Evolutionary conservation across 2,113 vertebrate species (phyloP), one percentile per base, ranked within the genome.

Genomic region (Macquaria ambigua): DNA sequence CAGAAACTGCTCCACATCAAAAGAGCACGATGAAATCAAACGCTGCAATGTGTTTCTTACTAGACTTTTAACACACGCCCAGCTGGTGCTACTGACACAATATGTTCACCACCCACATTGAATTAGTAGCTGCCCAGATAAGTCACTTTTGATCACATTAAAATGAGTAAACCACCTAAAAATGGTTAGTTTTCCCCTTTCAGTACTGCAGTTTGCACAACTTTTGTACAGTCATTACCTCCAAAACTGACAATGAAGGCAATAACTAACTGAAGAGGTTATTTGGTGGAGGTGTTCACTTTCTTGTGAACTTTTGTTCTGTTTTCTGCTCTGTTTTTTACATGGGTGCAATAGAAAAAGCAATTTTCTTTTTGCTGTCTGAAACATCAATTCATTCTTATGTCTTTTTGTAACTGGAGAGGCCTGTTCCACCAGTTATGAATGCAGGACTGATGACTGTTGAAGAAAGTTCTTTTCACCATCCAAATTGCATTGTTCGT

Each of bases 21-120:
- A 86, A 81, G 82, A 67, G 21, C 62, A 12, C 23, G 18, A 50
- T 75, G 87, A 89, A 93, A 90, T 79, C 58, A 84, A 77, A 87
- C 0, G 12, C 75, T 5, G 11, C 74, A 77, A 20, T 80, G 81
- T 61, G 81, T 31, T 55, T 41, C 81, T 68, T 28, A 14, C 70
- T 67, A 10, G 82, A 56, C 75, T 81, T 81, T 73, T 73, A 68
- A 46, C 67, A 46, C 78, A 70, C 31, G 37, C 43, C 61, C 83
- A 88, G 81, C 79, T 85, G 79, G 71, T 89, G 20, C 31, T 55
- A 21, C 58, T 73, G 68, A 66, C 14, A 70, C 74, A 90, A 84
- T 88, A 84, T 77, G 62, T 71, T 79, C 50, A 31, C 86, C 84
- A 43, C 75, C 82, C 85, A 87, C 25, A 4, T 12, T 21, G 76